phyloP scores from a whole-genome alignment of 2,113 vertebrate species.

The Eublepharis macularius region DNA sequence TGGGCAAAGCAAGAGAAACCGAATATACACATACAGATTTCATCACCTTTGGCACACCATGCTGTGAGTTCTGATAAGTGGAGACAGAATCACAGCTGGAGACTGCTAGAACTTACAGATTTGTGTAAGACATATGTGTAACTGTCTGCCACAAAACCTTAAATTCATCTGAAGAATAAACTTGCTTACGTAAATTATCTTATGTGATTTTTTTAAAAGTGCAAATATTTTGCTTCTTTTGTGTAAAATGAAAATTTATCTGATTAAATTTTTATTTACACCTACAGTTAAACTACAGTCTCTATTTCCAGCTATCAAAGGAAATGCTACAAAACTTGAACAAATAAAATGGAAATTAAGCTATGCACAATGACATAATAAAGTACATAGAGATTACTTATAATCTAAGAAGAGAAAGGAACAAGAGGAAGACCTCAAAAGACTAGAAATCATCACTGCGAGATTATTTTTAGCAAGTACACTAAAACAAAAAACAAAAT shows the following conservation, averaged over 20 bases:
- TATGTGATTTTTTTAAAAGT: not conserved
- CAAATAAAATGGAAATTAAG: not conserved
- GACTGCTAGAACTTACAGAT: not conserved
- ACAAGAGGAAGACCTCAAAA: not conserved
- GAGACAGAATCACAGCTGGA: conserved; percentile 7
- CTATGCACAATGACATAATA: not conserved
- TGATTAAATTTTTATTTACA: not conserved
- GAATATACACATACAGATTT: not conserved
- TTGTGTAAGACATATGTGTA: not conserved
- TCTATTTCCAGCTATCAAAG: not conserved
- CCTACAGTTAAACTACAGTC: not conserved
- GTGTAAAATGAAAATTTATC: not conserved
- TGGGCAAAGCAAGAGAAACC: not conserved
- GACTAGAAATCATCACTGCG: not conserved
- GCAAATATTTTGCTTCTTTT: not conserved
- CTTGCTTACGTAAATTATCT: not conserved
- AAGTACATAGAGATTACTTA: not conserved
- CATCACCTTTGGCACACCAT: not conserved
- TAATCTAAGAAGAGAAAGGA: not conserved
- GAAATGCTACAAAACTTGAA: not conserved
- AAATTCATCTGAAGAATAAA: not conserved
- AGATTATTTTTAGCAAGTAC: not conserved
- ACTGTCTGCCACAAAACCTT: not conserved
- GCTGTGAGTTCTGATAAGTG: not conserved
- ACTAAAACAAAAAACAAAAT: not conserved